Percentiles rank a stretch among this genome's conserved stretches.
Conservation (phyloP, 2,888 invertebrate genomes). For the Scaptomyza cyrtandrae region DNA sequence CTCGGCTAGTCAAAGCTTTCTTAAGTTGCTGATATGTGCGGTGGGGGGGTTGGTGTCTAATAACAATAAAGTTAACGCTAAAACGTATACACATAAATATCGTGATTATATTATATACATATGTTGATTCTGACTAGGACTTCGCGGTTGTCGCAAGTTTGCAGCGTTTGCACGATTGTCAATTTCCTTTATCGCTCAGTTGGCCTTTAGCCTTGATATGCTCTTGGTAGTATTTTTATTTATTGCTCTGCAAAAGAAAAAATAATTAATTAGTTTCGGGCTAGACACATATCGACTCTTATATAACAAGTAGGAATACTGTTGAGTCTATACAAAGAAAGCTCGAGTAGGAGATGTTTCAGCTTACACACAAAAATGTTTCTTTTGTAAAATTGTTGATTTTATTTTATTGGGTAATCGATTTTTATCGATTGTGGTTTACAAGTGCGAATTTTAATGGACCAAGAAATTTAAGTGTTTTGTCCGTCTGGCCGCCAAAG, state of each 20-base stretch:
- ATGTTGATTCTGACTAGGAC: conserved; percentile 46
- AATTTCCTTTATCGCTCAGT: conserved; percentile 34
- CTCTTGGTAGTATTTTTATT: conserved; percentile 40
- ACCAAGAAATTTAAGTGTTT: too few relatives aligned
- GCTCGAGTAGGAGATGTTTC: too few relatives aligned
- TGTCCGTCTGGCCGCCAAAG: too few relatives aligned
- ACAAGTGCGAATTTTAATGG: too few relatives aligned
- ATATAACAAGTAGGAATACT: background rate
- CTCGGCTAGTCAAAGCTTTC: conserved; percentile 52
- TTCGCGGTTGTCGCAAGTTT: conserved; percentile 1
- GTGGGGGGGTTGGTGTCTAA: conserved; percentile 32
- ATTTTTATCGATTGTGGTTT: too few relatives aligned
- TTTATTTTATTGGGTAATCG: too few relatives aligned
- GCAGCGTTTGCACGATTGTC: background rate
- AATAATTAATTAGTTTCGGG: conserved; percentile 8
- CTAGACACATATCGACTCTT: background rate
- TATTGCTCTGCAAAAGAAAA: conserved; percentile 56
- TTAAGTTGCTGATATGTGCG: conserved; percentile 35
- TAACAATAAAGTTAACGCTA: conserved; percentile 14
- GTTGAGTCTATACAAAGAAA: too few relatives aligned
- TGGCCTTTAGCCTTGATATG: conserved; percentile 61
- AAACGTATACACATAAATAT: background rate
- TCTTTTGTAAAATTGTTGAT: too few relatives aligned
- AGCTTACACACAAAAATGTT: too few relatives aligned
- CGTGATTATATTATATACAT: background rate